phyloP scores from a whole-genome alignment of 2,797 vertebrate species.

The Allobates femoralis region DNA sequence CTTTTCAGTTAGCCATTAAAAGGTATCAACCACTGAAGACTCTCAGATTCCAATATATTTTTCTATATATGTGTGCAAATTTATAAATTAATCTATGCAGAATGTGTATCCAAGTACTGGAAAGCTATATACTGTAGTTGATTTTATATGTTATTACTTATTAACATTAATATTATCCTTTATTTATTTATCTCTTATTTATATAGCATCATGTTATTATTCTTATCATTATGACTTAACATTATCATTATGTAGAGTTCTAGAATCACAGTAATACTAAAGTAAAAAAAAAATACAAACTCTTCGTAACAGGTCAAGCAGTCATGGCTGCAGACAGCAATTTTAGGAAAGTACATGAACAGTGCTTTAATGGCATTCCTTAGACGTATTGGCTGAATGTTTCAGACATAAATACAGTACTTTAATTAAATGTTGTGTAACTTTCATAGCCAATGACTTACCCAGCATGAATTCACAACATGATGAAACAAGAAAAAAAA shows the following conservation, averaged over 20 bases:
- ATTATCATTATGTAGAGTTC: not conserved
- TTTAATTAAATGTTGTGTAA: conserved; percentile 41
- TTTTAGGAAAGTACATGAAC: conserved; percentile 27
- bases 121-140: not conserved
- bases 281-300: not conserved
- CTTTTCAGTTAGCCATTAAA: too few species aligned
- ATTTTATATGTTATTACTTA: not conserved
- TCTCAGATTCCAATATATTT: too few species aligned
- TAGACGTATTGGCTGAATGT: conserved; percentile 3
- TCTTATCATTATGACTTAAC: not conserved
- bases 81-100: not conserved
- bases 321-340: conserved; percentile 24
- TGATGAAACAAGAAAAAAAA: not conserved
- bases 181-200: not conserved
- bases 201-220: not conserved
- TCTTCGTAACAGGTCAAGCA: conserved; percentile 34
- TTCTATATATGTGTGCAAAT: too few species aligned
- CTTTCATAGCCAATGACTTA: conserved; percentile 10
- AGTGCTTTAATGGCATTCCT: conserved; percentile 17
- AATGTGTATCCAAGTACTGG: not conserved
- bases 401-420: conserved; percentile 33
- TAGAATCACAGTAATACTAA: not conserved
- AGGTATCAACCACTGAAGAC: too few species aligned
- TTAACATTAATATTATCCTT: not conserved
- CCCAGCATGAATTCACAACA: conserved; percentile 20